Percentiles rank a stretch among this genome's conserved stretches.
Conservation (phyloP, 2,797 vertebrate species). For the Triplophysa bombifrons region DNA sequence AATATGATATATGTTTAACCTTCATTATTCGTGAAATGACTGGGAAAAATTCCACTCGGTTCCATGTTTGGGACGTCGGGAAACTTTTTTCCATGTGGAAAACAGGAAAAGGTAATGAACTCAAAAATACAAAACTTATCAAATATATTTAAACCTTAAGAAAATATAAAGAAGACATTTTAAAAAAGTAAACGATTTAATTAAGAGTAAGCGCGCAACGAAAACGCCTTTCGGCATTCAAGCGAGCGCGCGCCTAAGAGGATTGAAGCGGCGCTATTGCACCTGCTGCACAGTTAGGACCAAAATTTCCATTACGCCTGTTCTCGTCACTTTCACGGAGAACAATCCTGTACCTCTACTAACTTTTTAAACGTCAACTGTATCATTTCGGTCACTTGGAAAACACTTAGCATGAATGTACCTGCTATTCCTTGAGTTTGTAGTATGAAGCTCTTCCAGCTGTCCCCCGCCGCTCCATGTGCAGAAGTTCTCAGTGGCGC, state of each 20-base stretch:
- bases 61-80: slow-evolving; percentile 58
- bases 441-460: slow-evolving; percentile 84
- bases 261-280: slow-evolving; percentile 69
- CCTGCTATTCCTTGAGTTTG: slow-evolving; percentile 88
- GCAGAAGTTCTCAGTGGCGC: slow-evolving; percentile 79
- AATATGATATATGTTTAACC: not conserved
- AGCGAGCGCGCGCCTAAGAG: slow-evolving; percentile 52
- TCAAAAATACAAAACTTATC: not conserved
- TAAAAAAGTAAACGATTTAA: not conserved
- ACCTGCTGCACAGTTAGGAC: slow-evolving; percentile 77
- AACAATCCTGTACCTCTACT: not conserved
- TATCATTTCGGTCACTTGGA: slow-evolving; percentile 43
- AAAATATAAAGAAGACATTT: not conserved
- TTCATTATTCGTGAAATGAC: not conserved
- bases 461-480: slow-evolving; percentile 85
- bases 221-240: slow-evolving; percentile 15
- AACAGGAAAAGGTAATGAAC: not conserved
- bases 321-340: slow-evolving; percentile 49
- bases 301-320: slow-evolving; percentile 67
- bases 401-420: slow-evolving; percentile 72
- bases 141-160: not conserved
- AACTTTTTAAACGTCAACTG: slow-evolving; percentile 13
- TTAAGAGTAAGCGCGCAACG: not conserved
- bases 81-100: slow-evolving; percentile 54
- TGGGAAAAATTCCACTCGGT: not conserved